Evolutionary conservation across 2,113 vertebrate species (phyloP).

Genomic region (Jaculus jaculus): DNA sequence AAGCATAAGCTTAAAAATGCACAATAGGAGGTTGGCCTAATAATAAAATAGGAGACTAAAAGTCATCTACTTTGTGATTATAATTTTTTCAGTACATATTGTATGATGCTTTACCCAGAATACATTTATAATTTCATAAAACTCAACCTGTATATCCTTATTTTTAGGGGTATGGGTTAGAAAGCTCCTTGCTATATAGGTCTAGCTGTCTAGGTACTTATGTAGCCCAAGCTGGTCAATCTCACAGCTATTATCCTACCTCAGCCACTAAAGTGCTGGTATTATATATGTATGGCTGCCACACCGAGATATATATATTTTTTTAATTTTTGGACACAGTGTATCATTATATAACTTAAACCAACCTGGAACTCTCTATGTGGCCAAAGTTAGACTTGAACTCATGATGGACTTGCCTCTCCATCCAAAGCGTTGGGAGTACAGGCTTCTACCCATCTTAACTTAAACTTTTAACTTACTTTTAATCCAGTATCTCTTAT

Average conservation of each 20-base stretch:
- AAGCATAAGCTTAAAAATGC: neutral
- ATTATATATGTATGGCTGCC: neutral
- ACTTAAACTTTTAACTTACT: neutral
- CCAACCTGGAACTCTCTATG: neutral
- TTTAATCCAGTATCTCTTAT: neutral
- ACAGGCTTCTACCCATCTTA: neutral
- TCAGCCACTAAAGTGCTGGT: neutral
- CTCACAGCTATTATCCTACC: neutral
- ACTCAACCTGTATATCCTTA: neutral
- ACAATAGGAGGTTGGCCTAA: neutral
- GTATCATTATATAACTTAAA: neutral
- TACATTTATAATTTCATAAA: conserved; percentile 18
- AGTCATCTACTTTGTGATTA: conserved; percentile 1
- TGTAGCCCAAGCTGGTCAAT: neutral
- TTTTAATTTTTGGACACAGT: neutral
- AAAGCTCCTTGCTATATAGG: neutral
- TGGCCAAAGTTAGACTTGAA: neutral
- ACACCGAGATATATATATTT: neutral
- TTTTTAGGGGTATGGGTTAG: neutral
- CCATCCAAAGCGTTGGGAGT: neutral
- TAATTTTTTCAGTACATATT: neutral
- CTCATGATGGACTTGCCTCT: neutral
- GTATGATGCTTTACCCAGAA: neutral
- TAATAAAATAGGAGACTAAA: neutral
- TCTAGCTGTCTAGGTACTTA: neutral